These are phyloP conservation scores for Fukomys damarensis DNA, from an alignment of 2,113 vertebrate genomes.

Conservation along the genomic window DNA sequence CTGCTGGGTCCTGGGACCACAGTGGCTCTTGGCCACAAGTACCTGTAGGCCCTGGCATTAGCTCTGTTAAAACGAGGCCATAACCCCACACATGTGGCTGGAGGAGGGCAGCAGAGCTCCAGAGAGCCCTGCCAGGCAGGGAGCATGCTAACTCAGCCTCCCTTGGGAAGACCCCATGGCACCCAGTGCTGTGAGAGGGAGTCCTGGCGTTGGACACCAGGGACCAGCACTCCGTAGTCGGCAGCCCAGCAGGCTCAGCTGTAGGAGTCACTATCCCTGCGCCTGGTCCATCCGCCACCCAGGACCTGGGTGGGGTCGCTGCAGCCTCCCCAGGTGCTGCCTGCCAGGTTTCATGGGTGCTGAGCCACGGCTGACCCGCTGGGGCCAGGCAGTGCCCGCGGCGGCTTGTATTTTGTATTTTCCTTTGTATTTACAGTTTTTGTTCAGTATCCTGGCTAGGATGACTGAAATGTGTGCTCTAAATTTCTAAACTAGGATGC, in stretches of 20 bases:
- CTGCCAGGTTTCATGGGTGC: too few species aligned
- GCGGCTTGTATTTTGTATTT: not conserved
- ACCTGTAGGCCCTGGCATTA: not conserved
- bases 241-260: too few species aligned
- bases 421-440: too few species aligned
- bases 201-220: too few species aligned
- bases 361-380: too few species aligned
- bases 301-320: not conserved
- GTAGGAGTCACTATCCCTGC: too few species aligned
- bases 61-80: not conserved
- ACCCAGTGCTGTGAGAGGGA: too few species aligned
- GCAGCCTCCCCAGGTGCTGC: too few species aligned
- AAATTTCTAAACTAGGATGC: not conserved
- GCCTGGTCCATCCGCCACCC: too few species aligned
- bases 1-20: too few species aligned
- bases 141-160: not conserved
- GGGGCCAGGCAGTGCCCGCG: not conserved
- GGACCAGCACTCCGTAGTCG: not conserved
- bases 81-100: not conserved
- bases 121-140: not conserved
- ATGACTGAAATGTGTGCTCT: not conserved
- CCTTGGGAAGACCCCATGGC: too few species aligned
- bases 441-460: not conserved
- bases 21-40: too few species aligned
- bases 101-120: not conserved